Conservation (phyloP, 1,140 invertebrate species). For the Neelides sp. region DNA sequence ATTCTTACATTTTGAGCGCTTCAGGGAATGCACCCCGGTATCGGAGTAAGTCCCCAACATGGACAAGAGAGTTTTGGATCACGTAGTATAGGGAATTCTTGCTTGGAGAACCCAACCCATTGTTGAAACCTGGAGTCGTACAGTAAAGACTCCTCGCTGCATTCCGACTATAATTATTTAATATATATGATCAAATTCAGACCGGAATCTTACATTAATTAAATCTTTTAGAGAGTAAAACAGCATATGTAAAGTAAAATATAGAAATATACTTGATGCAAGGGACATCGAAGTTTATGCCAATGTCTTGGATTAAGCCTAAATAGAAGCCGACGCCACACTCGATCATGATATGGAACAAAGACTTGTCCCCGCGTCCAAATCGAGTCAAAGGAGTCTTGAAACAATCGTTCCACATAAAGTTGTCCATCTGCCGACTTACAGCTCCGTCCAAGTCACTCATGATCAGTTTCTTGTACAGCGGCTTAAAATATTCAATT, state of each 20-base stretch:
- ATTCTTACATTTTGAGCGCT: conserved; percentile 28
- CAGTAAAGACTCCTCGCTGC: conserved; percentile 13
- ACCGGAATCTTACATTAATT: neutral
- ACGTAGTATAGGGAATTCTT: conserved; percentile 28
- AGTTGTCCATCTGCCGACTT: conserved; percentile 16
- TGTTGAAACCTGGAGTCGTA: conserved; percentile 15
- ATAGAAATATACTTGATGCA: conserved; percentile 23
- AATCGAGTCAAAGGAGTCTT: conserved; percentile 25
- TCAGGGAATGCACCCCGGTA: conserved; percentile 25
- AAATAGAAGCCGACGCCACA: conserved; percentile 28
- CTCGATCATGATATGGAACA: conserved; percentile 27
- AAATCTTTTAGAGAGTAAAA: neutral
- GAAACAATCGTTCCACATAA: conserved; percentile 30
- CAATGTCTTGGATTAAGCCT: conserved; percentile 28
- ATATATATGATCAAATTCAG: neutral
- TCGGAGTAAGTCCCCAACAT: conserved; percentile 26
- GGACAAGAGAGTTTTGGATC: conserved; percentile 29
- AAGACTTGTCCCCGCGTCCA: conserved; percentile 16
- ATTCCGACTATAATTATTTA: conserved; percentile 7
- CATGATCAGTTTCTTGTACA: conserved; percentile 25
- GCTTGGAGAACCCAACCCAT: conserved; percentile 3
- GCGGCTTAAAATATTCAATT: conserved; percentile 8
- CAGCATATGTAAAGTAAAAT: neutral
- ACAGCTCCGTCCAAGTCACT: conserved; percentile 23
- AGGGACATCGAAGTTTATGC: conserved; percentile 26